Evolutionary conservation across 1,140 invertebrate genomes (phyloP), one percentile per base, ranked within the genome.

Genomic region (Papilio glaucus): DNA sequence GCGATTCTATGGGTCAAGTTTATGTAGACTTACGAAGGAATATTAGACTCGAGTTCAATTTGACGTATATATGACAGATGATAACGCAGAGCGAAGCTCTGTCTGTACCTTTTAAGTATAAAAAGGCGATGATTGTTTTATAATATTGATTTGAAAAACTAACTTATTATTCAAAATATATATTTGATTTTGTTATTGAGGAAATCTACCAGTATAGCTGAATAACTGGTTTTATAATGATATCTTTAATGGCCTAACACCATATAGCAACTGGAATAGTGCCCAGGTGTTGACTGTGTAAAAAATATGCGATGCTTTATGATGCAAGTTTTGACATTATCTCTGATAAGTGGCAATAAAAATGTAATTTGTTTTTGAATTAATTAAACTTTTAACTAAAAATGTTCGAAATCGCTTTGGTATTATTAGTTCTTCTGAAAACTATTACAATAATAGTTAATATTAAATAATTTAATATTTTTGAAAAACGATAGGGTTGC

Each of bases 251-350:
- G 61, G 29, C 18, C 61, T 15, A n/a, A n/a, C 12, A 10, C 29
- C n/a, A 9, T 15, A 8, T 39, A 9, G 62, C 62, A 39, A 65
- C 62, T 65, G 33, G 62, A 38, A n/a, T n/a, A 24, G n/a, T 38
- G 33, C 7, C 29, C 62, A 65, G 62, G 62, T 65, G 62, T 65
- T 33, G 29, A 33, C 13, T 12, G 18, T 13, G 9, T 38, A 65
- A 15, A 63, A 18, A 15, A 9, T 65, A 4, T 13, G 8, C 39
- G 33, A 65, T 39, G 15, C 7, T 65, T 65, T 7, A 62, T 38
- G 15, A 39, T 65, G 62, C 62, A 65, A 57, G 18, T 57, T 57
- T 57, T 57, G 49, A 57, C 33, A 39, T 65, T 65, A 38, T 65
- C 37, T 39, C 4, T 60, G 24, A 63, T 63, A 63, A 39, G 45